Evolutionary conservation across 2,113 vertebrate genomes (phyloP).

Genomic region (Labrus mixtus): DNA sequence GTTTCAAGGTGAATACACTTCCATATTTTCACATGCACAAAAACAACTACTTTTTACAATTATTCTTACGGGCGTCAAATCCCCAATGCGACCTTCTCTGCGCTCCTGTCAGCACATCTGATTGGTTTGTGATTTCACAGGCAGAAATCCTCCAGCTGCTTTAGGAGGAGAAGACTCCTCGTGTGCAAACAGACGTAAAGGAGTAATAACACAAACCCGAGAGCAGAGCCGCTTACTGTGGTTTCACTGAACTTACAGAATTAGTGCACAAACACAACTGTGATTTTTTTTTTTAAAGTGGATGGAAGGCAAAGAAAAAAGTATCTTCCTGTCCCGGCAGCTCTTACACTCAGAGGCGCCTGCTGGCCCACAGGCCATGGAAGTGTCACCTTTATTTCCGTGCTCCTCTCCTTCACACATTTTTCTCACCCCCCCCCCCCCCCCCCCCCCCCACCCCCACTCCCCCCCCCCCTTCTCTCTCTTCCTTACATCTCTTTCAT

Average conservation of each 20-base stretch:
- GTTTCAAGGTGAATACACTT: too few relatives aligned
- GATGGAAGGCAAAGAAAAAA: slow-evolving; percentile 15
- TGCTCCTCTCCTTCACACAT: slow-evolving; percentile 22
- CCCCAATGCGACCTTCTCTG: slow-evolving; percentile 13
- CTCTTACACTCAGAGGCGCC: neutral
- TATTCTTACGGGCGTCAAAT: slow-evolving; percentile 21
- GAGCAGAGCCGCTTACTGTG: too few relatives aligned
- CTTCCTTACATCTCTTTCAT: slow-evolving; percentile 32
- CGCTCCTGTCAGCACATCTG: slow-evolving; percentile 48
- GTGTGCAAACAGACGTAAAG: neutral
- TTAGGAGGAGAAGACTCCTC: neutral
- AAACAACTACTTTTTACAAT: slow-evolving; percentile 13
- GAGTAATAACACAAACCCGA: neutral
- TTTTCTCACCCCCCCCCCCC: slow-evolving; percentile 25
- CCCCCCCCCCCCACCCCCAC: neutral
- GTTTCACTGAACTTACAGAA: neutral
- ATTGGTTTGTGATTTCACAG: slow-evolving; percentile 9
- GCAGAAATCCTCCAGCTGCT: neutral
- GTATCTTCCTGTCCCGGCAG: slow-evolving; percentile 9
- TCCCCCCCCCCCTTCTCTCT: neutral
- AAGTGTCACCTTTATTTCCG: slow-evolving; percentile 30
- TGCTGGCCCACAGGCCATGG: slow-evolving; percentile 18
- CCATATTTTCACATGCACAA: neutral
- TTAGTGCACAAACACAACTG: slow-evolving; percentile 3
- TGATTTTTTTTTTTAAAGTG: neutral